Conservation (phyloP, 2,888 invertebrate genomes). For the Ypsolopha scabrella region DNA sequence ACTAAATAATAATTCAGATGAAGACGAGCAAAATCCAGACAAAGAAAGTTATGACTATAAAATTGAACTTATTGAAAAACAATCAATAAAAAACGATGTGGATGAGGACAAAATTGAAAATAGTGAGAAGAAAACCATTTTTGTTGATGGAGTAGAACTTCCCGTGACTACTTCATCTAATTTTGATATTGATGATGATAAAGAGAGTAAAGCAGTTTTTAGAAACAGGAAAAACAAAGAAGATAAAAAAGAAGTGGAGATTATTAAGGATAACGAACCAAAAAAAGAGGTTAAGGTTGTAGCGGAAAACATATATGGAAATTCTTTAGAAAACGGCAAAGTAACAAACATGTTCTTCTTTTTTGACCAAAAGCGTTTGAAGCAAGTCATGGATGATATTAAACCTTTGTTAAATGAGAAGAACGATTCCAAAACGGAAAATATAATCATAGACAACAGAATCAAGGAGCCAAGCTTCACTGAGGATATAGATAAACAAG, state of each 20-base stretch:
- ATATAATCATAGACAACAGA: not conserved
- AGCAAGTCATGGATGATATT: not conserved
- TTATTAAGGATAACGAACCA: constrained; percentile 8
- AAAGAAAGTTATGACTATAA: no score
- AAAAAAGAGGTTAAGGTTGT: constrained; percentile 13
- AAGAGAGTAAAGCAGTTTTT: not conserved
- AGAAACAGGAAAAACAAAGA: constrained; percentile 4
- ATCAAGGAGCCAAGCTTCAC: no score
- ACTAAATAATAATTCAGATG: no score
- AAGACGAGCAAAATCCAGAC: no score
- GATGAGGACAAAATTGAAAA: not conserved
- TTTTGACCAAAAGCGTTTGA: constrained; percentile 15
- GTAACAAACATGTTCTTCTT: constrained; percentile 44
- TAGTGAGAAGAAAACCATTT: not conserved
- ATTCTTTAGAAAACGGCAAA: constrained; percentile 29
- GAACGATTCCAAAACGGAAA: not conserved
- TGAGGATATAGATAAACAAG: no score
- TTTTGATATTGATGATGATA: constrained; percentile 1
- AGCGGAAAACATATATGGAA: constrained; percentile 28
- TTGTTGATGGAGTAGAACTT: constrained; percentile 11
- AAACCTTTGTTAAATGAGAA: constrained; percentile 1
- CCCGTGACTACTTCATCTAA: constrained; percentile 9
- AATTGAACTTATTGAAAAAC: no score
- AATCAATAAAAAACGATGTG: not conserved
- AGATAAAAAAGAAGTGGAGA: constrained; percentile 1